Conservation (phyloP, 2,113 vertebrate species). For the Brevimyrus niger region DNA sequence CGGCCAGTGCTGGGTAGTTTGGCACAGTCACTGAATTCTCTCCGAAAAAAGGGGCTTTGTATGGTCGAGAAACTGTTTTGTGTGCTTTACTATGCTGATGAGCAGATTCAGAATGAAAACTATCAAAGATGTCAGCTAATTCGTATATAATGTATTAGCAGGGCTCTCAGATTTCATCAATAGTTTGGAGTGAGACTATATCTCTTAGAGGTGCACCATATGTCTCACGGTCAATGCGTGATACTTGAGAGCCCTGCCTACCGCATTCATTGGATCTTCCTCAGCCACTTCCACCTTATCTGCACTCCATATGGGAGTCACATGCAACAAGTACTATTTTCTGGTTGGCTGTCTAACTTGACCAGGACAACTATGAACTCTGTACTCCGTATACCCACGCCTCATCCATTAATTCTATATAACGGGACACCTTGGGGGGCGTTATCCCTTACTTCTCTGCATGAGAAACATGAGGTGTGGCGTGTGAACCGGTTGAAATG, state of each 20-base stretch:
- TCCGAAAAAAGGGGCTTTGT: not conserved
- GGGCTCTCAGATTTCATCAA: not conserved
- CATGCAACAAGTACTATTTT: not conserved
- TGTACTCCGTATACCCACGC: not conserved
- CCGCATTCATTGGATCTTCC: not conserved
- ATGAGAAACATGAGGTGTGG: not conserved
- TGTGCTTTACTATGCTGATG: not conserved
- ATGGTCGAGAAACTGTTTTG: not conserved
- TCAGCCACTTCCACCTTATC: not conserved
- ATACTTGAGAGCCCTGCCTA: not conserved
- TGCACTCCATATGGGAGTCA: not conserved
- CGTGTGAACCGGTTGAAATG: not conserved
- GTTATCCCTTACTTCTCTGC: not conserved
- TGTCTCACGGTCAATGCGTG: not conserved
- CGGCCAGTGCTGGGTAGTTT: not conserved
- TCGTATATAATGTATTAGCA: not conserved
- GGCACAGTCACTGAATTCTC: not conserved
- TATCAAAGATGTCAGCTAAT: not conserved
- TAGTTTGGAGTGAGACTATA: not conserved
- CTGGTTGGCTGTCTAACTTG: not conserved
- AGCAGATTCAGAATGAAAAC: not conserved
- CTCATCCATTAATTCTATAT: not conserved
- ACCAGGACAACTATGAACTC: not conserved
- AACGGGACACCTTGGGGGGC: not conserved
- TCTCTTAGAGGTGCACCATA: not conserved